Conservation (phyloP, 2,888 invertebrate genomes). For the Entomobrya proxima region DNA sequence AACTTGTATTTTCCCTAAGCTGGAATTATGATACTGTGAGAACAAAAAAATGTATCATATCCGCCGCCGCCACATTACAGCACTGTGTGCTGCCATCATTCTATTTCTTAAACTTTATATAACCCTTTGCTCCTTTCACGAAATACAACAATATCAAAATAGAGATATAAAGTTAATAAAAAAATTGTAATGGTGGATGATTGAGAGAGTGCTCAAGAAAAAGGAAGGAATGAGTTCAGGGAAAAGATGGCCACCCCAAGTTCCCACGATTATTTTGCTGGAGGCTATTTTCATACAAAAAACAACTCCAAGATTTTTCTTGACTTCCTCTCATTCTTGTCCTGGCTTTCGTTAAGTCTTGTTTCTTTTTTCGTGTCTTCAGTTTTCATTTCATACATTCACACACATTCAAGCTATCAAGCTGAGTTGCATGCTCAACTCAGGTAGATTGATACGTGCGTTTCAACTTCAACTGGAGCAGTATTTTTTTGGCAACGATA, state of each 20-base stretch:
- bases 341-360: background rate
- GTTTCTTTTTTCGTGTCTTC: slow-evolving; percentile 46
- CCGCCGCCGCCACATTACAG: too few species aligned
- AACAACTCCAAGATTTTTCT: slow-evolving; percentile 53
- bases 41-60: slow-evolving; percentile 11
- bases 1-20: background rate
- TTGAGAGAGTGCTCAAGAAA: background rate
- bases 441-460: background rate
- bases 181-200: background rate
- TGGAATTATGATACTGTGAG: slow-evolving; percentile 1
- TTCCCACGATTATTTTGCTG: slow-evolving; percentile 63
- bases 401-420: slow-evolving; percentile 1
- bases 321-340: slow-evolving; percentile 54
- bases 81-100: too few species aligned
- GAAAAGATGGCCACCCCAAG: slow-evolving; percentile 44
- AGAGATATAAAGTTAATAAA: too few species aligned
- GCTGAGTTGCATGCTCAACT: too few species aligned
- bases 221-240: slow-evolving; percentile 42
- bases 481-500: background rate
- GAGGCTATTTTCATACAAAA: slow-evolving; percentile 54
- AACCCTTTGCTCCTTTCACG: background rate
- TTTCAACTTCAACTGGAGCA: background rate
- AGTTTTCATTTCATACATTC: slow-evolving; percentile 20
- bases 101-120: background rate
- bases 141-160: background rate